These are phyloP conservation scores for Xanthorhoe spadicearia DNA, from an alignment of 2,888 invertebrate genomes.

Conservation along the genomic window DNA sequence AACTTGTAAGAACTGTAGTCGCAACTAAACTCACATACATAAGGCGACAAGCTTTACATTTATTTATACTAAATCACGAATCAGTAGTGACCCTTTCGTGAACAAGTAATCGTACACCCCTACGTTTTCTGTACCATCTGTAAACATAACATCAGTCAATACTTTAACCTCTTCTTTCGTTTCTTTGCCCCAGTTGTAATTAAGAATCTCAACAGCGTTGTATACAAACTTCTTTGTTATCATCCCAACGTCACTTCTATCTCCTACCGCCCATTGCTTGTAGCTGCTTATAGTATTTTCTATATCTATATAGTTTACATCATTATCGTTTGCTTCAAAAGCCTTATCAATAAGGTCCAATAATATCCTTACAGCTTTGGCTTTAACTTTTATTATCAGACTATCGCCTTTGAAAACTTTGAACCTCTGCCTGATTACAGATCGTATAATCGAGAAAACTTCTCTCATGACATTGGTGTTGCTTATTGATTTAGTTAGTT, in stretches of 20 bases:
- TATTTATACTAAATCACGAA: constrained; percentile 24
- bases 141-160: constrained; percentile 51
- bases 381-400: constrained; percentile 36
- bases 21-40: no score
- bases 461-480: constrained; percentile 42
- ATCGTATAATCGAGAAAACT: constrained; percentile 37
- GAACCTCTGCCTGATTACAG: constrained; percentile 48
- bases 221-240: constrained; percentile 45
- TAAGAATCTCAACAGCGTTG: constrained; percentile 43
- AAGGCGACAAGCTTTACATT: not conserved
- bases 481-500: constrained; percentile 23
- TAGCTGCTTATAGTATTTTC: constrained; percentile 44
- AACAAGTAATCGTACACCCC: constrained; percentile 45
- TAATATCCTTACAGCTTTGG: constrained; percentile 53
- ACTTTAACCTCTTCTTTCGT: constrained; percentile 51
- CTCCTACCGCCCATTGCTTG: constrained; percentile 40
- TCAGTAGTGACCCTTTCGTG: constrained; percentile 51
- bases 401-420: constrained; percentile 41
- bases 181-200: constrained; percentile 43
- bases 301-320: constrained; percentile 46
- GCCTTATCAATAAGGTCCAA: constrained; percentile 60
- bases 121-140: constrained; percentile 38
- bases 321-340: constrained; percentile 44
- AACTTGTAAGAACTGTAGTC: no score
- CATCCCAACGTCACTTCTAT: constrained; percentile 34